phyloP scores from a whole-genome alignment of 2,888 invertebrate species.

The Brenthis daphne region DNA sequence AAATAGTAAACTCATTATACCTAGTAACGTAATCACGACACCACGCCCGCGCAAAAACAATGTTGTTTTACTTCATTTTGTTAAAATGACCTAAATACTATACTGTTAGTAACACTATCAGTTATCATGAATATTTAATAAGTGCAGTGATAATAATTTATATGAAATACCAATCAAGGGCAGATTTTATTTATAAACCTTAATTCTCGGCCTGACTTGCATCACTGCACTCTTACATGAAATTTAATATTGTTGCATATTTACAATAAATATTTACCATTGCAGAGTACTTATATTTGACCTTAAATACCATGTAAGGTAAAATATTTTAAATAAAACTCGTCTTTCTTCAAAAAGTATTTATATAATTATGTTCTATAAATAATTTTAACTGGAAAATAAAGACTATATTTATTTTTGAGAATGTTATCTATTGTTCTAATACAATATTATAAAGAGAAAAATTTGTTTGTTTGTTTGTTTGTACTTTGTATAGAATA shows the following conservation, averaged over 20 bases:
- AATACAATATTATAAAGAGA: too few relatives aligned
- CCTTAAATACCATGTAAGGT: slow-evolving; percentile 5
- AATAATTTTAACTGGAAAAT: neutral
- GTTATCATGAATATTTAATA: neutral
- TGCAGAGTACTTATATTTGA: slow-evolving; percentile 6
- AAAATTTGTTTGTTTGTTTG: too few relatives aligned
- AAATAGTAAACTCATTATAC: neutral
- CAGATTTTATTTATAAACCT: neutral
- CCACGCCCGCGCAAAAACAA: slow-evolving; percentile 25
- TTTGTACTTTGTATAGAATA: too few relatives aligned
- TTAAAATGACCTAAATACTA: slow-evolving; percentile 16
- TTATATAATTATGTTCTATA: neutral
- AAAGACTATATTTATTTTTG: too few relatives aligned
- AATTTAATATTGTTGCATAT: neutral
- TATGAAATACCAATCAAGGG: neutral
- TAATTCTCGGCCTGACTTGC: neutral
- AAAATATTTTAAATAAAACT: neutral
- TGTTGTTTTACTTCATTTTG: slow-evolving; percentile 24
- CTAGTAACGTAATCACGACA: slow-evolving; percentile 17
- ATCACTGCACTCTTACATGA: neutral
- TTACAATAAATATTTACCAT: neutral
- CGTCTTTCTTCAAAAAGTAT: slow-evolving; percentile 7
- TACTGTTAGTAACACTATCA: neutral
- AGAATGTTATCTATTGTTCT: too few relatives aligned
- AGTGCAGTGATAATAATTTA: neutral